phyloP scores from a whole-genome alignment of 2,113 vertebrate species.

The Alosa alosa region DNA sequence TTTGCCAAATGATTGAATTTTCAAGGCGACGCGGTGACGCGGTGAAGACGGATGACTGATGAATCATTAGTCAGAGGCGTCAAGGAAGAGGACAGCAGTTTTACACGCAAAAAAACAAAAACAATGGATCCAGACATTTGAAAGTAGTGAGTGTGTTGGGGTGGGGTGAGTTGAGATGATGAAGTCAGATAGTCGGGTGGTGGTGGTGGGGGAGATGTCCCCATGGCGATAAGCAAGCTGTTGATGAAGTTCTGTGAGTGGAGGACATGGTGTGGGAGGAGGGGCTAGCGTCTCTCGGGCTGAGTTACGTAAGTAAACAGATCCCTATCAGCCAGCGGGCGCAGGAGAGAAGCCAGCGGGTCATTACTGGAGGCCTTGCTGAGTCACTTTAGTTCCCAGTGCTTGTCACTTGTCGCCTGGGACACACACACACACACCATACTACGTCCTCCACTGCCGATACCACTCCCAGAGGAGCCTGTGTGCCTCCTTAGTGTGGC shows the following conservation, averaged over 20 bases:
- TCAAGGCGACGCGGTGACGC: conserved; percentile 58
- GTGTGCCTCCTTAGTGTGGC: background rate
- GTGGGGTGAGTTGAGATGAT: background rate
- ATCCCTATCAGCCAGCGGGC: background rate
- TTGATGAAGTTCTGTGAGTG: background rate
- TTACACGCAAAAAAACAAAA: conserved; percentile 46
- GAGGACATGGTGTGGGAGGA: too few relatives aligned
- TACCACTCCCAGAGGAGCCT: background rate
- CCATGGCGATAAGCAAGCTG: background rate
- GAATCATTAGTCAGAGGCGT: conserved; percentile 53
- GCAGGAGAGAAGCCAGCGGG: background rate
- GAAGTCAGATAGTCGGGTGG: background rate
- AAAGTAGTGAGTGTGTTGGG: background rate
- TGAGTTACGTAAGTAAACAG: background rate
- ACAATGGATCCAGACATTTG: background rate
- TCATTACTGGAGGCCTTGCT: background rate
- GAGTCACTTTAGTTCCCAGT: background rate
- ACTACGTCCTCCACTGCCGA: background rate
- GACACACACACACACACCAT: background rate
- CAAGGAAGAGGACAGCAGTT: conserved; percentile 45
- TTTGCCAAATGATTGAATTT: conserved; percentile 66
- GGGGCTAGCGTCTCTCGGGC: too few relatives aligned
- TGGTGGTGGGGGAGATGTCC: background rate
- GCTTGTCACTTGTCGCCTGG: background rate
- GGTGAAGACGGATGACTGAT: conserved; percentile 53